Percentiles rank a stretch among this genome's conserved stretches.
Evolutionary conservation across 2,888 invertebrate species (phyloP).

Genomic region (Meloe dianella): DNA sequence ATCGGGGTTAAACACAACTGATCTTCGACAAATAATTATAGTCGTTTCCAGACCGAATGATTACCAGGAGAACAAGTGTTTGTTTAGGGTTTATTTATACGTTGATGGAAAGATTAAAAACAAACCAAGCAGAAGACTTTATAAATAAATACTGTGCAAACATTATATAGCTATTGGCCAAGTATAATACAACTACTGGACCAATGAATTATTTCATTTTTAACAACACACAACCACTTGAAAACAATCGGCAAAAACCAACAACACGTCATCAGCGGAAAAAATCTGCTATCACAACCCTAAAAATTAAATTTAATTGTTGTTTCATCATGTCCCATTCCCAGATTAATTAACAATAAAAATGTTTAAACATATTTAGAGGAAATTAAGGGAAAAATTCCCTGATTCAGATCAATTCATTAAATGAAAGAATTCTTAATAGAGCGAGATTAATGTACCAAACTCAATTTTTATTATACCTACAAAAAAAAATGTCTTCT

Average conservation of each 20-base stretch:
- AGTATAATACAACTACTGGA: constrained; percentile 52
- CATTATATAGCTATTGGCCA: constrained; percentile 49
- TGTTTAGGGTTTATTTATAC: constrained; percentile 57
- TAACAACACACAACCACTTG: constrained; percentile 20
- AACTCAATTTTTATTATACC: constrained; percentile 14
- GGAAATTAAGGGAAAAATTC: background rate
- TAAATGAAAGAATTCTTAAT: constrained; percentile 23
- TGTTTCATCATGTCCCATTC: background rate
- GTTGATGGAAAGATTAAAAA: constrained; percentile 59
- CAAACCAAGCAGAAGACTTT: constrained; percentile 58
- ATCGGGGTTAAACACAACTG: constrained; percentile 32
- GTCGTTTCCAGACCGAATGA: constrained; percentile 48
- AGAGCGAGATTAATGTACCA: background rate
- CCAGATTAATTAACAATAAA: constrained; percentile 4
- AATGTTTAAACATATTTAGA: background rate
- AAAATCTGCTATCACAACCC: background rate
- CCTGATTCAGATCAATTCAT: background rate
- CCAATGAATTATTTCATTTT: constrained; percentile 44
- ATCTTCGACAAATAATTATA: constrained; percentile 57
- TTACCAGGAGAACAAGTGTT: constrained; percentile 54
- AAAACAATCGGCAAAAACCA: constrained; percentile 9
- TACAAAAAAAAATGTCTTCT: too few relatives aligned
- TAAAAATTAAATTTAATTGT: background rate
- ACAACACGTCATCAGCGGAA: constrained; percentile 9
- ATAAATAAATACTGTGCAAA: constrained; percentile 52